Percentiles rank a stretch among this genome's conserved stretches.
These are phyloP conservation scores for Rhinoraja longicauda DNA, from an alignment of 2,797 vertebrate genomes.

Conservation along the genomic window DNA sequence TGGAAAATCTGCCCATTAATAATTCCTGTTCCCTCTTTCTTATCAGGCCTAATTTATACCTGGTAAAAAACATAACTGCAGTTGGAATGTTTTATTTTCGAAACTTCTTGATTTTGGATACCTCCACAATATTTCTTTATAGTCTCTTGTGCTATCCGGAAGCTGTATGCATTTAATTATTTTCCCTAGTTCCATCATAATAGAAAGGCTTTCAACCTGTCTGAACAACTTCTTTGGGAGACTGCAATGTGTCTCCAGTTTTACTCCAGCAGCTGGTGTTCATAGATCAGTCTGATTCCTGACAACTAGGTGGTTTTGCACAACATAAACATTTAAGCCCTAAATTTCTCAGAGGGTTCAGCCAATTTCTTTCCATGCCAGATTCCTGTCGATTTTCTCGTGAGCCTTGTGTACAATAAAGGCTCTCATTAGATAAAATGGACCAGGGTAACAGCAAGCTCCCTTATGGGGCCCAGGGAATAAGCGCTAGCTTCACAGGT, in stretches of 20 bases:
- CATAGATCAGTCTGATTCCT: background rate
- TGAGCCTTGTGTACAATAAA: background rate
- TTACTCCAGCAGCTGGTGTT: background rate
- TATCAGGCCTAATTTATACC: background rate
- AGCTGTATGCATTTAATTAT: background rate
- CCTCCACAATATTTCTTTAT: conserved; percentile 21
- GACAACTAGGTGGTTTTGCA: background rate
- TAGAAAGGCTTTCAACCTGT: background rate
- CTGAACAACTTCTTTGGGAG: background rate
- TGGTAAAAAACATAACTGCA: background rate
- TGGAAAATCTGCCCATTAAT: background rate
- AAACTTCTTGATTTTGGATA: background rate
- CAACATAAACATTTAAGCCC: background rate
- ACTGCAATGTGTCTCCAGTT: background rate
- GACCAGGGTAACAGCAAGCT: background rate
- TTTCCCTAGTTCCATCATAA: background rate
- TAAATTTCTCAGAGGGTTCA: background rate
- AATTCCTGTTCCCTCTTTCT: background rate
- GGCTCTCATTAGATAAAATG: background rate
- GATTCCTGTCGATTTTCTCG: background rate
- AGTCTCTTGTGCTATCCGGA: background rate
- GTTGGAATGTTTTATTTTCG: background rate
- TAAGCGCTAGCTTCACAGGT: too few species aligned
- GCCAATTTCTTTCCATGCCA: background rate
- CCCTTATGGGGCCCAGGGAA: background rate